Base-by-base conservation (phyloP, 2,888 invertebrate species). In the Troides helena region DNA sequence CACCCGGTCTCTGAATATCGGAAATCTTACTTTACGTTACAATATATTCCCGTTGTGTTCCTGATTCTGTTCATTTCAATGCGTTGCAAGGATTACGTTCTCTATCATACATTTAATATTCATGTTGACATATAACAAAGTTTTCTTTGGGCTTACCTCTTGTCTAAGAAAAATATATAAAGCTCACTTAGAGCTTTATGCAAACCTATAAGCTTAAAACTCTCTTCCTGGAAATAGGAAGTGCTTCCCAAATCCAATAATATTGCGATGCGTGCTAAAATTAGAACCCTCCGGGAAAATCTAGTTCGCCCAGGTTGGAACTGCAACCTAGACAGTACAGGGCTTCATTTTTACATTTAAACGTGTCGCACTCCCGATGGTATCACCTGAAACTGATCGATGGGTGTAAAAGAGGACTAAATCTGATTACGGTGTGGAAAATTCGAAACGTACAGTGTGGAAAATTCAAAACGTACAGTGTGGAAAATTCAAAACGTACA, bases 311-410 rank as follows among this genome's bases (percentile, higher is more conserved):
- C 59, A 50, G 66, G 66, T 53, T 25, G 23, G 0, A 23, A 23
- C 53, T 56, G 12, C 58, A 23, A 58, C 25, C 21, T 64, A 53
- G 39, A 61, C 63, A 50, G 53, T 30, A 50, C 43, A 65, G 53
- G 39, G 63, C 50, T 53, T 53, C 59, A 46, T 68, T 65, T 68
- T 30, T 65, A 65, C 64, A 69, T 65, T 69, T 65, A 65, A 60
- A 64, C 64, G 59, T 43, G 68, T 43, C 60, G 43, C 53, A 61
- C n/a, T 68, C 60, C 64, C 53, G 53, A 25, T 60, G 43, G 39
- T 53, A 23, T 68, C 60, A 65, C 64, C 59, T 68, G 56, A 36
- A 68, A 60, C 21, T 60, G 53, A 68, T 68, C 53, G 58, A 68
- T 60, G 39, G 63, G 59, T 60, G 56, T 64, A 53, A 53, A 53